A percentile compares a stretch with the other conserved stretches of the same genome.
Evolutionary conservation across 2,797 vertebrate species (phyloP).

Genomic region (Muscicapa striata): DNA sequence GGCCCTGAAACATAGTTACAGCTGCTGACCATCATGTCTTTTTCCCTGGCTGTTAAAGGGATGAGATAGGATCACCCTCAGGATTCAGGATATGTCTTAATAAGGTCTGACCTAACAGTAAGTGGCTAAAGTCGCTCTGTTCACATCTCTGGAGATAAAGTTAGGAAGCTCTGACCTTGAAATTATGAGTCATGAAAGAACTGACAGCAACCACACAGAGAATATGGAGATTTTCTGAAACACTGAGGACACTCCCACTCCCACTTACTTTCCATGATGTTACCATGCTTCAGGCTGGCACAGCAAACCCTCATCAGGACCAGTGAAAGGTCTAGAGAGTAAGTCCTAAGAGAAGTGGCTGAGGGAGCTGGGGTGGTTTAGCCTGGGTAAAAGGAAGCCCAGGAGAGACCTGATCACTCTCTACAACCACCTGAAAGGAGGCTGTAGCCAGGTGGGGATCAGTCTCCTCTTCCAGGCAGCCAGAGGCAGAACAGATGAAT

Average conservation of each 20-base stretch:
- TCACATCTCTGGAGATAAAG: neutral
- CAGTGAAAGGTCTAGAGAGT: neutral
- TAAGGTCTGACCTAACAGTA: neutral
- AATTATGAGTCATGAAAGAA: neutral
- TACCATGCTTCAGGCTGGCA: neutral
- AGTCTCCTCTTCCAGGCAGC: neutral
- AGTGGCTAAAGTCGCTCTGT: accelerated
- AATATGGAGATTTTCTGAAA: neutral
- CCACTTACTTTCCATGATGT: neutral
- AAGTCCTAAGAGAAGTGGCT: neutral
- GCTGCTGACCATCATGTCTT: neutral
- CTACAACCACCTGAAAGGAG: neutral
- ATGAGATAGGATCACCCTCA: neutral
- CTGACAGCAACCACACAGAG: neutral
- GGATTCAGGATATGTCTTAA: neutral
- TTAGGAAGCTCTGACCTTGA: neutral
- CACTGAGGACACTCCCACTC: neutral
- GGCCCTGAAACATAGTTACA: neutral
- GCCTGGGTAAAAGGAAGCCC: neutral
- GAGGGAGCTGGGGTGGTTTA: neutral
- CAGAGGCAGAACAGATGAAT: neutral
- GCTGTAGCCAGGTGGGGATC: neutral
- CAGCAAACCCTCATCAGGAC: neutral
- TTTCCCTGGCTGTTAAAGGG: neutral
- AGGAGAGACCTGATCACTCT: neutral